Evolutionary conservation across 2,113 vertebrate genomes (phyloP).

Genomic region (Megaptera novaeangliae): DNA sequence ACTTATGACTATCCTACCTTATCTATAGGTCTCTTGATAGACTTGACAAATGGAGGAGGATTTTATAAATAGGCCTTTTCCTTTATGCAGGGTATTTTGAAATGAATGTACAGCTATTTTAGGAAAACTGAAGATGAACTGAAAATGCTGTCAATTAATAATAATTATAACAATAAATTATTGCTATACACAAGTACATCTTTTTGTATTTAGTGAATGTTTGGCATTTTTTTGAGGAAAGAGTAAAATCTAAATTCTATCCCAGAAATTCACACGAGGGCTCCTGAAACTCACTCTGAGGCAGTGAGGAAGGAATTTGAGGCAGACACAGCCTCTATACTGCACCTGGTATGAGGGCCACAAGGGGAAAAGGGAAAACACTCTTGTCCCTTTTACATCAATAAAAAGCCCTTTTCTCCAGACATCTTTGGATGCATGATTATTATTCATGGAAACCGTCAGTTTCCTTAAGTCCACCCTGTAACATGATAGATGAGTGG

Average conservation of each 20-base stretch:
- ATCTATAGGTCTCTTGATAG: background rate
- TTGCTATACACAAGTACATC: background rate
- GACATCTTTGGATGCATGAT: slow-evolving; percentile 54
- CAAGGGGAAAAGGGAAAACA: slow-evolving; percentile 37
- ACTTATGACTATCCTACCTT: background rate
- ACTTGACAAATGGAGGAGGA: background rate
- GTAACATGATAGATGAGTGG: slow-evolving; percentile 74
- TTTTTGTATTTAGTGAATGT: background rate
- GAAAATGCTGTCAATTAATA: background rate
- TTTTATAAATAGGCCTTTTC: background rate
- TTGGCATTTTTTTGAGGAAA: background rate
- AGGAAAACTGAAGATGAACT: background rate
- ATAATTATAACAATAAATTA: background rate
- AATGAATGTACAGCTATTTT: background rate
- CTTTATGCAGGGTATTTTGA: background rate
- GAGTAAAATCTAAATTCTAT: background rate
- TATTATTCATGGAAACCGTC: slow-evolving; percentile 80
- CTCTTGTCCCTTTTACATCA: slow-evolving; percentile 16
- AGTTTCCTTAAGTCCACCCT: slow-evolving; percentile 68
- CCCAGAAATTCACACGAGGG: background rate
- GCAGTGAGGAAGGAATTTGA: background rate
- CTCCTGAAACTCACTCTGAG: background rate
- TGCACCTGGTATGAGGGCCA: slow-evolving; percentile 17
- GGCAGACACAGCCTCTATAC: background rate
- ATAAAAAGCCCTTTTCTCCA: slow-evolving; percentile 57